Evolutionary conservation across 2,797 vertebrate genomes (phyloP).

Genomic region (Margarornis squamiger): DNA sequence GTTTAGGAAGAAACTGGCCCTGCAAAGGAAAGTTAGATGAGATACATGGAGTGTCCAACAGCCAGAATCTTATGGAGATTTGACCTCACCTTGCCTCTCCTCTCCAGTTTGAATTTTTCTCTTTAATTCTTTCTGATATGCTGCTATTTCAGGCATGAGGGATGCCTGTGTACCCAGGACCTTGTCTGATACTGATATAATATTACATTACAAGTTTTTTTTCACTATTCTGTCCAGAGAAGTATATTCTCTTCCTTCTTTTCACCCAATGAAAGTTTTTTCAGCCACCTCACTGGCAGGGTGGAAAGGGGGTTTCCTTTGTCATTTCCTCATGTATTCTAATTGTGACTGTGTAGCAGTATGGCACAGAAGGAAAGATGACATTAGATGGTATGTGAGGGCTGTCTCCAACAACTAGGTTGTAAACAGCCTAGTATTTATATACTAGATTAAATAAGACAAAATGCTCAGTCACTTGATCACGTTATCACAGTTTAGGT

Average conservation of each 20-base stretch:
- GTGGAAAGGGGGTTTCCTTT: not conserved
- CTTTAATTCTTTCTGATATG: not conserved
- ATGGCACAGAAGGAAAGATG: not conserved
- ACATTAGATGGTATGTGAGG: not conserved
- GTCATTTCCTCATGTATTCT: not conserved
- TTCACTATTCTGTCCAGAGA: not conserved
- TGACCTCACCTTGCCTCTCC: not conserved
- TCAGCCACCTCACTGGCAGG: not conserved
- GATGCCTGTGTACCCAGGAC: not conserved
- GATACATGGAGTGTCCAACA: not conserved
- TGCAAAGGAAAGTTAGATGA: not conserved
- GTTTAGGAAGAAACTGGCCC: not conserved
- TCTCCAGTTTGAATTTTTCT: not conserved
- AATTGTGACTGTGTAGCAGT: not conserved
- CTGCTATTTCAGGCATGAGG: not conserved
- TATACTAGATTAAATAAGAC: not conserved
- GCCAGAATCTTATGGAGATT: not conserved
- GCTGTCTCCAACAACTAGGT: not conserved
- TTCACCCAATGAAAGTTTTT: not conserved
- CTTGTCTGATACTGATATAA: not conserved
- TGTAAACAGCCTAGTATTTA: not conserved
- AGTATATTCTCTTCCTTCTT: not conserved
- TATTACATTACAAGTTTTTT: not conserved
- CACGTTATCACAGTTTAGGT: not conserved
- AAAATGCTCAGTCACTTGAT: not conserved